phyloP scores from a whole-genome alignment of 2,888 invertebrate genomes.

The Arctia plantaginis region DNA sequence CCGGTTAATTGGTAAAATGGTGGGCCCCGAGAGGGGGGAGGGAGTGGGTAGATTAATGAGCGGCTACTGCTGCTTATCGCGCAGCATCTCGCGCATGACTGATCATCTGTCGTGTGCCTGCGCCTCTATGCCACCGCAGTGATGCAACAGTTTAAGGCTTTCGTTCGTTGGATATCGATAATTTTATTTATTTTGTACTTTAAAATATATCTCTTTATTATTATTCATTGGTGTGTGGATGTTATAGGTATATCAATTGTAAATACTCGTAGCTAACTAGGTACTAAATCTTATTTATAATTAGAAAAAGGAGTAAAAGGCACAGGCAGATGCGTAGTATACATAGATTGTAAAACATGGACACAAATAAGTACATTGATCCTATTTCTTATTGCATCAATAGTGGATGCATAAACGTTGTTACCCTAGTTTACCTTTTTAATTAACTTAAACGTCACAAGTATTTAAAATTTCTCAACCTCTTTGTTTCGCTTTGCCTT shows the following conservation, averaged over 20 bases:
- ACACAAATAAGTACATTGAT: too few relatives aligned
- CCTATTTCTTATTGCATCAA: neutral
- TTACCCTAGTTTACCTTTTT: too few relatives aligned
- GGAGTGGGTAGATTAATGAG: conserved; percentile 85
- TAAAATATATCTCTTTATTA: neutral
- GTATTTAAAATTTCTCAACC: too few relatives aligned
- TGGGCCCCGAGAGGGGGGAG: conserved; percentile 65
- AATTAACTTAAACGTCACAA: too few relatives aligned
- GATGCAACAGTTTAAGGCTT: conserved; percentile 49
- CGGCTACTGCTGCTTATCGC: conserved; percentile 84
- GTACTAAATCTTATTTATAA: neutral
- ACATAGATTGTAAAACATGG: too few relatives aligned
- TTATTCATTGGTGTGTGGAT: neutral
- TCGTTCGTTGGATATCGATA: conserved; percentile 14
- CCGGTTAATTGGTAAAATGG: conserved; percentile 83
- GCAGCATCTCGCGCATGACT: conserved; percentile 85
- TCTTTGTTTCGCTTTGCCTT: neutral
- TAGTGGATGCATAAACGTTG: neutral
- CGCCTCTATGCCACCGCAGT: conserved; percentile 72
- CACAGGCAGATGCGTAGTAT: too few relatives aligned
- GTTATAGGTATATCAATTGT: neutral
- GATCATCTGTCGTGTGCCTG: conserved; percentile 86
- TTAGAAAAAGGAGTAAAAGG: neutral
- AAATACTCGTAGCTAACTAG: neutral
- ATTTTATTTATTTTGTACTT: conserved; percentile 22